Percentiles rank a stretch among this genome's conserved stretches.
Conservation (phyloP, 1,140 invertebrate species). For the Grapholita molesta region DNA sequence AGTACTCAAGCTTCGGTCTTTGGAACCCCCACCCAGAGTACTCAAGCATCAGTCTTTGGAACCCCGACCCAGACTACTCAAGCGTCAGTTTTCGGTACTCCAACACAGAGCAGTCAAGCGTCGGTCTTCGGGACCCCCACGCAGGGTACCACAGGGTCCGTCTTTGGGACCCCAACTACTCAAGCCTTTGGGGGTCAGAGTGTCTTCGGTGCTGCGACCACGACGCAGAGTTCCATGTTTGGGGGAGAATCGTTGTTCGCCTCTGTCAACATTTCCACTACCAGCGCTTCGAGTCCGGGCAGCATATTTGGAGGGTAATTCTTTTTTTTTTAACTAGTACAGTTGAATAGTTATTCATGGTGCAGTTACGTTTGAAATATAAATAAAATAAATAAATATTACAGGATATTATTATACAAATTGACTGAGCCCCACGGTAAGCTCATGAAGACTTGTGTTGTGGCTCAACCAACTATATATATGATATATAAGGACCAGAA, state of each 20-base stretch:
- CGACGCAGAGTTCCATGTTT: slow-evolving; percentile 47
- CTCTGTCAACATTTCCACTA: slow-evolving; percentile 61
- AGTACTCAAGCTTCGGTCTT: slow-evolving; percentile 38
- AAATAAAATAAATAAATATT: too few species aligned
- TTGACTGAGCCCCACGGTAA: too few species aligned
- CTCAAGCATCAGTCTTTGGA: slow-evolving; percentile 44
- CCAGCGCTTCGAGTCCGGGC: slow-evolving; percentile 47
- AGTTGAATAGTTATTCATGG: too few species aligned
- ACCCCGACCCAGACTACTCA: slow-evolving; percentile 27
- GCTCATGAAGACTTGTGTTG: too few species aligned
- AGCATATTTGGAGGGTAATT: slow-evolving; percentile 61
- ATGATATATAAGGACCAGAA: too few species aligned
- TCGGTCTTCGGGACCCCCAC: slow-evolving; percentile 21
- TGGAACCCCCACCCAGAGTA: slow-evolving; percentile 27
- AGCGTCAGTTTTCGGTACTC: slow-evolving; percentile 23
- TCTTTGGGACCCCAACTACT: slow-evolving; percentile 27
- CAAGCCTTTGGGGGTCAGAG: too few species aligned
- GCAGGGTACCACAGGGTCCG: neutral
- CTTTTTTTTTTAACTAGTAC: neutral
- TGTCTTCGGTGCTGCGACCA: slow-evolving; percentile 25
- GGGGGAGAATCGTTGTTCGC: slow-evolving; percentile 54
- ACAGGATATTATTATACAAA: too few species aligned
- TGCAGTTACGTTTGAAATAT: too few species aligned
- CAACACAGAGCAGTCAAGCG: slow-evolving; percentile 18
- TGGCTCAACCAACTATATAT: too few species aligned